Evolutionary conservation across 2,113 vertebrate species (phyloP).

Genomic region (Heptranchias perlo): DNA sequence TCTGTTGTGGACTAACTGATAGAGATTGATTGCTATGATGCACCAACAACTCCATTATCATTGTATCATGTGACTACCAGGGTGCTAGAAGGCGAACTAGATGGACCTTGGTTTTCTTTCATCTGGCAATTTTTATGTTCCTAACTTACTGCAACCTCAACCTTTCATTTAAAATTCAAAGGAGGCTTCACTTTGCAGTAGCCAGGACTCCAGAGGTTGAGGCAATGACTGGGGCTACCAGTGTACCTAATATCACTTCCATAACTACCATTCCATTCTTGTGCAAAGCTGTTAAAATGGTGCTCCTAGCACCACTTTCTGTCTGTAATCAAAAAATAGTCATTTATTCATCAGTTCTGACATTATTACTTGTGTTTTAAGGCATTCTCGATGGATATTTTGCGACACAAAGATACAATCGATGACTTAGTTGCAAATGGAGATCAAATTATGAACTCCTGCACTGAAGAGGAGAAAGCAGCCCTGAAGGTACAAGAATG

Average conservation of each 20-base stretch:
- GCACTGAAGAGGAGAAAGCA: slow-evolving; percentile 77
- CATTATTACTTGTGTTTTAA: slow-evolving; percentile 54
- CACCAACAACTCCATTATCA: too few species aligned
- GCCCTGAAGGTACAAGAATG: slow-evolving; percentile 64
- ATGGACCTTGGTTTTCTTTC: too few species aligned
- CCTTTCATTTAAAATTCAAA: neutral
- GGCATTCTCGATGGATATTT: slow-evolving; percentile 93
- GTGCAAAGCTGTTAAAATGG: neutral
- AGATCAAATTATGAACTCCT: slow-evolving; percentile 72
- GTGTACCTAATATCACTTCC: too few species aligned
- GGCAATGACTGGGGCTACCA: too few species aligned
- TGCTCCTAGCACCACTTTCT: neutral
- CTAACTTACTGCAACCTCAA: neutral
- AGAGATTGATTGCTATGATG: too few species aligned
- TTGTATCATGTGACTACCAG: too few species aligned
- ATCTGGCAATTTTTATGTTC: neutral
- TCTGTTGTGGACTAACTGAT: too few species aligned
- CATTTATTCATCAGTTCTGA: slow-evolving; percentile 19
- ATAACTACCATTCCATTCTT: too few species aligned
- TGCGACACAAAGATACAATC: slow-evolving; percentile 89
- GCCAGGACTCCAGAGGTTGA: neutral
- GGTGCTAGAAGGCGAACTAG: too few species aligned
- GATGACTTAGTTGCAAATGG: slow-evolving; percentile 84
- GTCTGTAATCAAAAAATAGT: neutral
- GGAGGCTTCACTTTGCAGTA: neutral